Conservation (phyloP, 2,113 vertebrate genomes). For the Neodontobutis hainanensis region DNA sequence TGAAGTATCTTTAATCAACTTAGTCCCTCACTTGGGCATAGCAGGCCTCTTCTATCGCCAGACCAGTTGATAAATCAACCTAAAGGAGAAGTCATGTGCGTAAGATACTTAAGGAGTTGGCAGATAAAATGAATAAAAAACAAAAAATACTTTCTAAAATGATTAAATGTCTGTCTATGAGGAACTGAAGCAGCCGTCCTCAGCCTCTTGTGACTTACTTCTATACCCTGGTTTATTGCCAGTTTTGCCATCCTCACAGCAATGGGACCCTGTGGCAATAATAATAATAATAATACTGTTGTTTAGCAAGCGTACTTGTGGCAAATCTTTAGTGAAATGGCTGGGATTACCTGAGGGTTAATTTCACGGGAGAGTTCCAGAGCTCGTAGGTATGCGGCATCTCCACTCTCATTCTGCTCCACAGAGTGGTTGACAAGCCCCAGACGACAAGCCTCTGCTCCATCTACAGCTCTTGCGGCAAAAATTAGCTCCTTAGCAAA, state of each 20-base stretch:
- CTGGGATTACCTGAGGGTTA: slow-evolving; percentile 90
- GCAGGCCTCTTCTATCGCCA: slow-evolving; percentile 98
- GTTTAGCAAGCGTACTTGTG: too few relatives aligned
- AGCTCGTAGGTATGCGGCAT: slow-evolving; percentile 91
- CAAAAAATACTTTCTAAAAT: not conserved
- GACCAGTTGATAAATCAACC: slow-evolving; percentile 94
- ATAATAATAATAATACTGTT: slow-evolving; percentile 5
- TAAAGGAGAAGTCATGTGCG: slow-evolving; percentile 57
- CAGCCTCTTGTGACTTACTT: slow-evolving; percentile 79
- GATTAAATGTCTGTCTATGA: not conserved
- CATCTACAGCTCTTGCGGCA: slow-evolving; percentile 87
- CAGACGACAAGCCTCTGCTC: slow-evolving; percentile 85
- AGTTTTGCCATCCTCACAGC: slow-evolving; percentile 97
- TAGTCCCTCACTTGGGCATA: slow-evolving; percentile 89
- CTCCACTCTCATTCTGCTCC: slow-evolving; percentile 89
- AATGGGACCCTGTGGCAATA: slow-evolving; percentile 87
- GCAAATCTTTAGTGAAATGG: too few relatives aligned
- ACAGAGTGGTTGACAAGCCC: slow-evolving; percentile 90
- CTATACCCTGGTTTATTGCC: slow-evolving; percentile 95
- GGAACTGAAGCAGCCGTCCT: not conserved
- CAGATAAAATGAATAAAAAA: not conserved
- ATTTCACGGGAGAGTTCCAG: slow-evolving; percentile 91
- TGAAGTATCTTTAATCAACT: too few relatives aligned
- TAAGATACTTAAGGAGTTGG: not conserved
- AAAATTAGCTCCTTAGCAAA: slow-evolving; percentile 97